Base-by-base conservation (phyloP, 1,140 invertebrate genomes). In the Pachyrhynchus sulphureomaculatus region DNA sequence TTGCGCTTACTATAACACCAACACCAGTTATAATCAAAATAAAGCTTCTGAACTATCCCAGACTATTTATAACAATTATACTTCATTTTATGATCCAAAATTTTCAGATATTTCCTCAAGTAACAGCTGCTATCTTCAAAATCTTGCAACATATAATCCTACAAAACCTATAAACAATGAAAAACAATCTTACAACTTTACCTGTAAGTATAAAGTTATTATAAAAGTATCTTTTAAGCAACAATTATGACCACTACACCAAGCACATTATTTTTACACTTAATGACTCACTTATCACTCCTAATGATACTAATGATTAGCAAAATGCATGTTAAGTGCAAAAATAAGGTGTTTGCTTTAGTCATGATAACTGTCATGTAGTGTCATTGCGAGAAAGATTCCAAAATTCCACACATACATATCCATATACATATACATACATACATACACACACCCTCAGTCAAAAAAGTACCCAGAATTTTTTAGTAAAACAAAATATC, bases 1-100 rank as follows among this genome's bases (percentile, higher is more conserved):
- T 53, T 58, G 56, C 29, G 32, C 26, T 24, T 51, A 20, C 36
- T 58, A 57, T 37, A 49, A 49, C 5, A 15, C 18, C 1, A 17
- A 39, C 6, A 23, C 23, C 12, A 45, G 3, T 10, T 45, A 24
- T 6, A 24, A 20, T 15, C 23, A 45, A 39, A 26, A 26, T 4
- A 20, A 37, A 9, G 2, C 20, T 47, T 21, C 47, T 45, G 36
- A 58, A 54, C 33, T 33, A 13, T 3, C 17, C 0, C 36, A 56
- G 10, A 49, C 32, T 34, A 53, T 55, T 41, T 60, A 53, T 33
- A 17, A 21, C 20, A 44, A 37, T 37, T 17, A 60, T 54, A 13
- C 13, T 20, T 39, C 51, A 26, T 54, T 26, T 24, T 54, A 41
- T 26, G 18, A 39, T 39, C 18, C 37, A 33, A 39, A 51, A 4